A percentile compares a stretch with the other conserved stretches of the same genome.
These are phyloP conservation scores for Bombus waltoni DNA, from an alignment of 1,140 invertebrate genomes.

Conservation along the genomic window DNA sequence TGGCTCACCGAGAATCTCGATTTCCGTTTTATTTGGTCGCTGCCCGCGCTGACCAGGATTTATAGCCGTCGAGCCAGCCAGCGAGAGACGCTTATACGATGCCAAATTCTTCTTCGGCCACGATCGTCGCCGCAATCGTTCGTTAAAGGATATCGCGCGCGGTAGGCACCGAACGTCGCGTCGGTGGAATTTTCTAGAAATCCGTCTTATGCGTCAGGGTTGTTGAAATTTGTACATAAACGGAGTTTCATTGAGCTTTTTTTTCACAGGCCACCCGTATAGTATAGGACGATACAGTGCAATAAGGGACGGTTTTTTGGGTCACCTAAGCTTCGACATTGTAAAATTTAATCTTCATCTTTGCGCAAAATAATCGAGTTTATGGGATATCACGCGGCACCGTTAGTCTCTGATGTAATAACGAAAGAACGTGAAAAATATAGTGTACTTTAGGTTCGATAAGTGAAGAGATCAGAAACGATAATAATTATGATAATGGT, in stretches of 20 bases:
- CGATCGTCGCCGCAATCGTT: conserved; percentile 34
- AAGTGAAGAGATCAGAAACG: neutral
- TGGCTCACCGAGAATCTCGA: conserved; percentile 61
- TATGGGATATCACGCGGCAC: no score
- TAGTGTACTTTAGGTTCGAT: no score
- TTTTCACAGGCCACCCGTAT: neutral
- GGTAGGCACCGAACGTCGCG: neutral
- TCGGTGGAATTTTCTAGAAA: neutral
- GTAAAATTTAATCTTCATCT: no score
- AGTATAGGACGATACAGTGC: no score
- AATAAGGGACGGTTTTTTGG: no score
- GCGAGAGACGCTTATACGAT: conserved; percentile 46
- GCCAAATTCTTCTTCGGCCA: conserved; percentile 62
- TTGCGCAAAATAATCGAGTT: neutral
- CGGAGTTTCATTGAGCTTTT: neutral
- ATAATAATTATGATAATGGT: neutral
- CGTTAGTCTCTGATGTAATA: neutral
- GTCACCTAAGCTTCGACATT: no score
- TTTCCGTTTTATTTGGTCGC: conserved; percentile 66
- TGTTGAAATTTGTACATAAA: neutral
- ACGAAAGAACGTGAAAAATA: neutral
- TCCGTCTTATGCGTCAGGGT: neutral
- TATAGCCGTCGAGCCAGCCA: conserved; percentile 57
- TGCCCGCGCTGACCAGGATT: conserved; percentile 54
- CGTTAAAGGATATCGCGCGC: conserved; percentile 52